Conservation (phyloP, 1,140 invertebrate species). For the Heliothis virescens region DNA sequence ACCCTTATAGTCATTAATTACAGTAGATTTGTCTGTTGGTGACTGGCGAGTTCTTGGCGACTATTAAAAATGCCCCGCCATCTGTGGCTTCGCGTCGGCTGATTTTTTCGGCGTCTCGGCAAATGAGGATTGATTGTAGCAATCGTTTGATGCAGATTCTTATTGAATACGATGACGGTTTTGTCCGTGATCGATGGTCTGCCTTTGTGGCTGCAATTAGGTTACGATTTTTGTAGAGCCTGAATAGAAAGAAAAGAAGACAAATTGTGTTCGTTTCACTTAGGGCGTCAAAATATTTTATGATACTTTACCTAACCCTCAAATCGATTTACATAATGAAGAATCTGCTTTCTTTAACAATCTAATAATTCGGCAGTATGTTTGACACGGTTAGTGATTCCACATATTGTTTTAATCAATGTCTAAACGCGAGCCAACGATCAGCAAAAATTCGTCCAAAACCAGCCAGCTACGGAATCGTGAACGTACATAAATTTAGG, state of each 20-base stretch:
- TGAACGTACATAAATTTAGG: constrained; percentile 56
- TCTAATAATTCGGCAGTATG: neutral
- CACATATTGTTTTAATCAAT: constrained; percentile 17
- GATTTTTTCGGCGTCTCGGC: constrained; percentile 62
- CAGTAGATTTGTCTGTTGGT: constrained; percentile 78
- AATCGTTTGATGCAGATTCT: constrained; percentile 78
- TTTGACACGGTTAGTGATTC: neutral
- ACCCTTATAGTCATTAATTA: constrained; percentile 81
- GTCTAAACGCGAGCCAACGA: constrained; percentile 20
- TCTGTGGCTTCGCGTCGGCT: constrained; percentile 60
- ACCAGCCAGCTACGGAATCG: constrained; percentile 41
- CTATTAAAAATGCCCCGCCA: constrained; percentile 80
- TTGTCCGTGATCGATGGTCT: constrained; percentile 72
- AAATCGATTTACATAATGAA: neutral
- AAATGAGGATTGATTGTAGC: constrained; percentile 84
- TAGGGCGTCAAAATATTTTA: constrained; percentile 14
- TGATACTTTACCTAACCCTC: neutral
- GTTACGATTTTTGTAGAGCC: constrained; percentile 34
- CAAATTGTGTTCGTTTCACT: constrained; percentile 16
- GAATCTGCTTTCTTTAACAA: too few relatives aligned
- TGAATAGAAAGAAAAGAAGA: constrained; percentile 29
- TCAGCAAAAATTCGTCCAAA: constrained; percentile 37
- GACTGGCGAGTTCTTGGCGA: constrained; percentile 75
- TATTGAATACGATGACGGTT: constrained; percentile 70
- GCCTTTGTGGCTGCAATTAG: constrained; percentile 52